These are phyloP conservation scores for Clarias pachynema DNA, from an alignment of 2,797 vertebrate species.

Conservation along the genomic window DNA sequence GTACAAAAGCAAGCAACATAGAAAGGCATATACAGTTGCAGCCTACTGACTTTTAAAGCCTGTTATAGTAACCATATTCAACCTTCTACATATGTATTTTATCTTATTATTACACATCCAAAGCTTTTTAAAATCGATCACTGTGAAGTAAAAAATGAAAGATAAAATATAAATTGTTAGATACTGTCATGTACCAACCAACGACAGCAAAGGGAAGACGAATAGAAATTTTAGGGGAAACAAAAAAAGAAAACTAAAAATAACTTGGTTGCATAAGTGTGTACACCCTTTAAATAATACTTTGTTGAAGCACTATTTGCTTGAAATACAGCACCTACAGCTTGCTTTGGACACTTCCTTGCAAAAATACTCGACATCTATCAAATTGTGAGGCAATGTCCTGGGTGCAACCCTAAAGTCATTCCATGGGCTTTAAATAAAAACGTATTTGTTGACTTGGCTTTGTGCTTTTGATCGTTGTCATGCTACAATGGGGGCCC, in stretches of 20 bases:
- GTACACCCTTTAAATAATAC: background rate
- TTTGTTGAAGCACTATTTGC: background rate
- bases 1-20: background rate
- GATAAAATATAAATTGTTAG: background rate
- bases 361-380: background rate
- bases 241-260: background rate
- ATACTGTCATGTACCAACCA: background rate
- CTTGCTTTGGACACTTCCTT: background rate
- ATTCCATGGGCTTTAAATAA: background rate
- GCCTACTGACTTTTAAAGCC: background rate
- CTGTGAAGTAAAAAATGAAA: background rate
- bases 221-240: background rate
- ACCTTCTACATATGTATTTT: background rate
- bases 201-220: background rate
- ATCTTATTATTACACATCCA: background rate
- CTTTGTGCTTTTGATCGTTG: background rate
- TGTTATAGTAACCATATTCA: background rate
- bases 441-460: background rate
- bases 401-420: background rate
- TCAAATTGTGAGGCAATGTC: background rate
- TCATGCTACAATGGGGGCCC: background rate
- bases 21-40: background rate
- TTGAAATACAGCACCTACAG: background rate
- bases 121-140: background rate
- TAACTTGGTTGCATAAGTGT: background rate